Base-by-base conservation (phyloP, 2,888 invertebrate species). In the Cephus nigrinus region DNA sequence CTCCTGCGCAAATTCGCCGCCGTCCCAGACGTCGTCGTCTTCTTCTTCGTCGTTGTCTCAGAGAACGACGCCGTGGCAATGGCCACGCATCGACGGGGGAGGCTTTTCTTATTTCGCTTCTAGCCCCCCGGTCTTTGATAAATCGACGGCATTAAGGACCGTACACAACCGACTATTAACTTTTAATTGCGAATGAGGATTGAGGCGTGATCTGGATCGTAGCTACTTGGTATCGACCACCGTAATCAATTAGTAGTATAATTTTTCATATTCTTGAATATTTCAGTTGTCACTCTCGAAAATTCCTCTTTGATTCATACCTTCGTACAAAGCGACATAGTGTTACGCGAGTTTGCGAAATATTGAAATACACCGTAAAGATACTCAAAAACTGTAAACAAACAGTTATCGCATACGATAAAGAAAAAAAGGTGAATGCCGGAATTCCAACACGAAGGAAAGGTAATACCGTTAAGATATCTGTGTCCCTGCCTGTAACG, bases 91-190 rank as follows among this genome's bases (percentile, higher is more conserved):
- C 40, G 71, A 71, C 71, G 71, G 71, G 71, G 31, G 69, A 73
- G 75, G 83, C 82, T 83, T 84, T 82, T 84, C 85, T 86, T 82
- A 83, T 86, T 86, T 86, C 83, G 82, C 85, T 82, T 84, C 85
- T 81, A 76, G 74, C 76, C 84, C 82, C 3, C 35, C 11, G 35
- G 79, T 78, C 83, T 81, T 85, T 86, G 86, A 86, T 85, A 82
- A 86, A 86, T 84, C 83, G 85, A 78, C 83, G 82, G 84, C 86
- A 86, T 87, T 86, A 86, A 87, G 84, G 77, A 81, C 80, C 71
- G 79, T 68, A 80, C 81, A 77, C 68, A 76, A 32, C 73, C 80
- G 79, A 82, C 84, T 83, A 84, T 84, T 84, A 84, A 83, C 84
- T 82, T 81, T 84, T 82, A 83, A 85, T 83, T 82, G 34, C 40